Base-by-base conservation (phyloP, 2,888 invertebrate genomes). In the Epicampocera succincta region DNA sequence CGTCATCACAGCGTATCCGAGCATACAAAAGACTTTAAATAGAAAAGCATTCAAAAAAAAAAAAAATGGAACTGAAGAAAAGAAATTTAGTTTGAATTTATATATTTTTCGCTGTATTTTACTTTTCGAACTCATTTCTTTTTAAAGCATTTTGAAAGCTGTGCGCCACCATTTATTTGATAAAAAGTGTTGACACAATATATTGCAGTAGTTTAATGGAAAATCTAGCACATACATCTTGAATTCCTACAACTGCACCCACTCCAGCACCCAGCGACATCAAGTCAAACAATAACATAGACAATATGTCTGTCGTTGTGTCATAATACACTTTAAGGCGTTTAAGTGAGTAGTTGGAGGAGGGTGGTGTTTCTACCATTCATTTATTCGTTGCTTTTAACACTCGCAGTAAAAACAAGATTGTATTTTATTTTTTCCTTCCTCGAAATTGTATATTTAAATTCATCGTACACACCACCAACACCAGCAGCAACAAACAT, bases 101-200 rank as follows among this genome's bases (percentile, higher is more conserved):
- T 60, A 44, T 1, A 63, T 33, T 42, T 33, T 33, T 33, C 8
- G 3, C 8, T 33, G 8, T 33, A 66, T 66, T 65, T 50, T 65
- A 46, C 40, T 56, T 12, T 12, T 40, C 29, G 12, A 25, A 52
- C 33, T 54, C 50, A 29, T 63, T 77, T 58, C 17, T 63, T 54
- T 54, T 33, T 38, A 0, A 40, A 56, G 38, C 63, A 66, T 74
- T 74, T 65, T 38, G 52, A 46, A 38, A 54, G 42, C 52, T 77
- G 52, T 77, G 68, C 8, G 33, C 73, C 63, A 73, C 72, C 72
- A 82, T 78, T 81, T 78, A 80, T 77, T 77, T 66, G 69, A 78
- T 74, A 74, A 74, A 33, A 82, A 82, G 82, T 82, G 82, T 82
- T 82, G 82, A 82, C 78, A 82, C 82, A 82, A 78, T 69, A 82